Conservation (phyloP, 2,888 invertebrate genomes). For the Cephus nigrinus region DNA sequence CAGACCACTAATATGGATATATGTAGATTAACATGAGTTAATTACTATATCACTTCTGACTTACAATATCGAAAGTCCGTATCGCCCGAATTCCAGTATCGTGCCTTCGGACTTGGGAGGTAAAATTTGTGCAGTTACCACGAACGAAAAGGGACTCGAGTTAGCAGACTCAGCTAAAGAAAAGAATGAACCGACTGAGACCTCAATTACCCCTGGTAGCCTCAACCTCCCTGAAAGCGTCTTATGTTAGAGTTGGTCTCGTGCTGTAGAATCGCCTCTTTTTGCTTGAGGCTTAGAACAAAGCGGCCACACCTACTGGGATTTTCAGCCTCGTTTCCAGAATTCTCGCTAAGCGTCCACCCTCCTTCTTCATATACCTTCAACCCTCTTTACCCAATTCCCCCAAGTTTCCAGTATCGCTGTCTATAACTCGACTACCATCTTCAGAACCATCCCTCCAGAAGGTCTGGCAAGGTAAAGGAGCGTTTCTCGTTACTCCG, state of each 20-base stretch:
- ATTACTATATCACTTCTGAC: conserved; percentile 17
- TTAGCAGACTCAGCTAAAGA: conserved; percentile 12
- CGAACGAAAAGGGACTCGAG: not conserved
- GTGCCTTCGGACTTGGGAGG: not conserved
- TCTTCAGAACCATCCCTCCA: not conserved
- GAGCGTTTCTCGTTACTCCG: not conserved
- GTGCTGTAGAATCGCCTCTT: conserved; percentile 30
- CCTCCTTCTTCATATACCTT: not conserved
- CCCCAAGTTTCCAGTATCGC: not conserved
- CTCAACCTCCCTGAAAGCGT: conserved; percentile 24
- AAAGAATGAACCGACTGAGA: conserved; percentile 44
- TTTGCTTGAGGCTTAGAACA: conserved; percentile 21
- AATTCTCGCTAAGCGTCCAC: not conserved
- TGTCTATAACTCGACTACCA: not conserved
- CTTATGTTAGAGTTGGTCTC: conserved; percentile 26
- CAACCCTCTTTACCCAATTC: not conserved
- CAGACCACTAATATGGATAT: not conserved
- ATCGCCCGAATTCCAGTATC: not conserved
- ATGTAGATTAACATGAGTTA: not conserved
- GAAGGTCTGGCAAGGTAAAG: not conserved
- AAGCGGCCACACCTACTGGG: not conserved
- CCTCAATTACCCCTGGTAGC: conserved; percentile 49
- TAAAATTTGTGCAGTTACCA: not conserved
- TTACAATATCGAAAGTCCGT: conserved; percentile 22
- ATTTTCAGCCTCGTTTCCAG: not conserved